Percentiles rank a stretch among this genome's conserved stretches.
Evolutionary conservation across 2,888 invertebrate species (phyloP).

Genomic region (Lamellibrachia columna): DNA sequence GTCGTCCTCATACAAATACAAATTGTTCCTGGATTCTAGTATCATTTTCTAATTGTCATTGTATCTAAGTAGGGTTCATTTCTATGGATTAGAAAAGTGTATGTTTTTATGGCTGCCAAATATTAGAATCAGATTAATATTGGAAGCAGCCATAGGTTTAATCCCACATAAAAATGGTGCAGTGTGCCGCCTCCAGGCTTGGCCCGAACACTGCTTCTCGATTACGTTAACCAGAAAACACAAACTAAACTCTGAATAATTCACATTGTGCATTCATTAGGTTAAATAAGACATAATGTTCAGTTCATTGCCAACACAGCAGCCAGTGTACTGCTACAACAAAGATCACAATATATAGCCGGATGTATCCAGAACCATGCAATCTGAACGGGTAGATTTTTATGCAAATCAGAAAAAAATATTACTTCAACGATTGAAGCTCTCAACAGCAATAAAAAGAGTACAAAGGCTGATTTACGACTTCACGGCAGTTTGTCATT

Average conservation of each 20-base stretch:
- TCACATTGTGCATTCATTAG: not conserved
- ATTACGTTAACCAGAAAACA: not conserved
- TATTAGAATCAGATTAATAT: not conserved
- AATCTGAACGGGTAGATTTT: not conserved
- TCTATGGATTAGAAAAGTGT: not conserved
- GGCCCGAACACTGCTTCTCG: not conserved
- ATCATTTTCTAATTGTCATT: too few relatives aligned
- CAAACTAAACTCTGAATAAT: not conserved
- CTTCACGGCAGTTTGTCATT: not conserved
- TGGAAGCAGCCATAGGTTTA: not conserved
- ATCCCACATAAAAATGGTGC: not conserved
- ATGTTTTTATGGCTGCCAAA: not conserved
- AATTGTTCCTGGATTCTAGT: too few relatives aligned
- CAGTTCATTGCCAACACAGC: not conserved
- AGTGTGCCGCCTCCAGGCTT: not conserved
- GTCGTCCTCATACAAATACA: too few relatives aligned
- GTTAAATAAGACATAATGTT: not conserved
- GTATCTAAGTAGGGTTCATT: not conserved
- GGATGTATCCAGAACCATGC: not conserved
- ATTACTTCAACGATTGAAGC: not conserved
- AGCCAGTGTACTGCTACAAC: not conserved
- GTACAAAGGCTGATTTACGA: not conserved
- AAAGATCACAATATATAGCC: not conserved
- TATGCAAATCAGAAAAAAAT: not conserved
- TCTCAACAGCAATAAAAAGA: not conserved